Evolutionary conservation across 2,888 invertebrate species (phyloP), one percentile per base, ranked within the genome.

Genomic region (Dynastes grantii): DNA sequence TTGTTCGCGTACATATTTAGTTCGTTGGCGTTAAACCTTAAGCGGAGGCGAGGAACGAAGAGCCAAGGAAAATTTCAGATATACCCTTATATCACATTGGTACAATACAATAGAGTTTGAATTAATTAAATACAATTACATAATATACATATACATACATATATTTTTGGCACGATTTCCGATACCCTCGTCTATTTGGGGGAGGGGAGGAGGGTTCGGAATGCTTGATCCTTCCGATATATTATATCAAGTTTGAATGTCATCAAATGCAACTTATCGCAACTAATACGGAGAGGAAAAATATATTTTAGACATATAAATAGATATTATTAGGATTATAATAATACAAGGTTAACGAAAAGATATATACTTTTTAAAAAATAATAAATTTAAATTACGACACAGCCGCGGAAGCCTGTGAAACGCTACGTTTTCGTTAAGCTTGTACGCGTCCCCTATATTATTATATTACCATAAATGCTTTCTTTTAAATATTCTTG

Each of bases 131-230:
- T 32, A 32, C 32, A 45, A 45, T 8, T 45, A 45, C 45, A 45
- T 45, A 45, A 45, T 45, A 37, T 37, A 37, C 37, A 37, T 37
- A 37, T 37, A 37, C 37, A 45, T 45, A 45, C 11, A 45, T 11
- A 45, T 49, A 68, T 68, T 51, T 68, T 68, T 68, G 68, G 68
- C 68, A 68, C 68, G 51, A 68, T 51, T 68, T 68, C 68, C 51
- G 68, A 49, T 9, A 49, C 29, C 49, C 68, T 32, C 32, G 0
- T 32, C 32, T 45, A 45, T 45, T 9, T 11, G 16, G 16, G 16
- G 16, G 16, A 16, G 16, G 16, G 16, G 8, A 40, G 67, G 49
- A 11, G 11, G 45, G 11, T 45, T 45, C 45, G 45, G 45, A 45
- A 45, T 45, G 45, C 45, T 45, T 8, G 8, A 45, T 13, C 40